Base-by-base conservation (phyloP, 2,113 vertebrate genomes). In the Butorides virescens region DNA sequence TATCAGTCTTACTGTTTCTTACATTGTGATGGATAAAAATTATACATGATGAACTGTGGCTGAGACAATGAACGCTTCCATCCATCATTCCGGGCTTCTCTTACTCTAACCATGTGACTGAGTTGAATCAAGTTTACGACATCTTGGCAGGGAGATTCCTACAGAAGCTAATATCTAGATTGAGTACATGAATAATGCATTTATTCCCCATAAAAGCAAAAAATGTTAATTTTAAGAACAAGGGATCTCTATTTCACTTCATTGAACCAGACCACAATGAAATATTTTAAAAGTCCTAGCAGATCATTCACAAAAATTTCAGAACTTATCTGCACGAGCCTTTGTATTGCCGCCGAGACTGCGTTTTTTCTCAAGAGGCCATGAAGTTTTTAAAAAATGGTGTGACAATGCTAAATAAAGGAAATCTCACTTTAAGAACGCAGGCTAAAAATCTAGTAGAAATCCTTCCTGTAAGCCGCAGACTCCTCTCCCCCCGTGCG, bases 111-210 rank as follows among this genome's bases (percentile, higher is more conserved):
- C 90, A 88, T 1, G 47, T 82, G 93, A 96, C 47, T 11, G 34
- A 96, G 92, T 13, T 76, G 92, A 95, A 94, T 81, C 55, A 88
- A 83, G 93, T 88, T 96, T 90, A 96, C 77, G 80, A 23, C 72
- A 91, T 22, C 66, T 71, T 85, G 37, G 81, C 77, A 94, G 49
- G 59, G 63, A 88, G 67, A 94, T 63, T 79, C 84, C 36, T 63
- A 67, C 18, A 11, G 55, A 95, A 86, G 22, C 39, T 79, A 85
- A 11, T 80, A n/a, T 36, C 63, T 59, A 75, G 47, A 91, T 4
- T 42, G 66, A 81, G 26, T 53, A 90, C 23, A 75, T 77, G 72
- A 94, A 37, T 80, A 52, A 82, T 39, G 46, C 18, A 93, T 96
- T 80, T 97, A 82, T 65, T 86, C 47, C 10, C 39, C 49, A 44